A percentile compares a stretch with the other conserved stretches of the same genome.
phyloP scores from a whole-genome alignment of 2,113 vertebrate genomes.

The Actinemys pallida region DNA sequence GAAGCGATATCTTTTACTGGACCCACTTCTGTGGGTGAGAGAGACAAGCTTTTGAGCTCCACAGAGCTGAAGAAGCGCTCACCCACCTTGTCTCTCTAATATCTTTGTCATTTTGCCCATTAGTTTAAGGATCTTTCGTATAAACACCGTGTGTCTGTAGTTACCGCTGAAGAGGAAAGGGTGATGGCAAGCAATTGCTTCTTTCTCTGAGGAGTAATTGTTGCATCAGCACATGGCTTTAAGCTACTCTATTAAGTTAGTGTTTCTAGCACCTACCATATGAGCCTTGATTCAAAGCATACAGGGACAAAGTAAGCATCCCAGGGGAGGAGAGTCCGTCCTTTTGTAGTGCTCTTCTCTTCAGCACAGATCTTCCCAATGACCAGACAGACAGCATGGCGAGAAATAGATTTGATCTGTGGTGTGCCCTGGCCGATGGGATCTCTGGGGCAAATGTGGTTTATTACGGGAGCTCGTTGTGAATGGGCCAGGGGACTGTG shows the following conservation, averaged over 20 bases:
- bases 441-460: not conserved
- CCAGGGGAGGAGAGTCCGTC: not conserved
- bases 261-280: not conserved
- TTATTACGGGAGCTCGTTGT: not conserved
- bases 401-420: not conserved
- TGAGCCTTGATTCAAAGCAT: rapidly evolving
- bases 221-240: rapidly evolving
- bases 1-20: too few relatives aligned
- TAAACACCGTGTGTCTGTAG: rapidly evolving
- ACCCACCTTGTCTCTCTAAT: too few relatives aligned
- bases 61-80: too few relatives aligned
- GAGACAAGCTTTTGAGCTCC: too few relatives aligned
- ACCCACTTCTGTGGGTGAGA: too few relatives aligned
- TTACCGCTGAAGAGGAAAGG: too few relatives aligned
- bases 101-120: too few relatives aligned
- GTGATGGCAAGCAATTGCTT: not conserved
- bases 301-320: not conserved
- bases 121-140: rapidly evolving
- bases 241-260: not conserved
- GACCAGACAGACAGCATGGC: not conserved
- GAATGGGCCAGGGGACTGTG: rapidly evolving
- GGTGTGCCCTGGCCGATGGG: not conserved
- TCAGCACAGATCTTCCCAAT: not conserved
- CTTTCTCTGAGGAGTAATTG: not conserved
- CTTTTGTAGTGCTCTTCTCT: not conserved